phyloP scores from a whole-genome alignment of 2,888 invertebrate genomes.

The Synanthedon myopaeformis region DNA sequence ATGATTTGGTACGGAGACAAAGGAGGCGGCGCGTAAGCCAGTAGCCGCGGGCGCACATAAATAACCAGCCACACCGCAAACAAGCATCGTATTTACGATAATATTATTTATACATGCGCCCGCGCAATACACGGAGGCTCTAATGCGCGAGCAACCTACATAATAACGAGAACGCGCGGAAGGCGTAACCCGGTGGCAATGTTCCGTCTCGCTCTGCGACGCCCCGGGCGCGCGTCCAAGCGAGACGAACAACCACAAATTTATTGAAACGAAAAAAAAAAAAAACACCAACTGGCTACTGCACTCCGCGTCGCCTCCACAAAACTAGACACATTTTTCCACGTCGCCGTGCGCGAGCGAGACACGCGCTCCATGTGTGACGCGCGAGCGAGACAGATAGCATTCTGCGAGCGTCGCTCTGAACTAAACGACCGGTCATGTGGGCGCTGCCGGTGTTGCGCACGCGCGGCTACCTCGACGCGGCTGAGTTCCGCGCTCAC shows the following conservation, averaged over 20 bases:
- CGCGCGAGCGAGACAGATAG: conserved; percentile 37
- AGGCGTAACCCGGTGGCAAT: conserved; percentile 70
- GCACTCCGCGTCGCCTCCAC: conserved; percentile 67
- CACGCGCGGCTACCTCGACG: conserved; percentile 60
- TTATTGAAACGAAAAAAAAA: conserved; percentile 69
- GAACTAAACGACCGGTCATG: conserved; percentile 60
- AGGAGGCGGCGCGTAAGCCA: conserved; percentile 51
- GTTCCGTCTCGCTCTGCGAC: conserved; percentile 53
- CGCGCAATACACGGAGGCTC: conserved; percentile 51
- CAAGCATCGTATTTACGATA: conserved; percentile 54
- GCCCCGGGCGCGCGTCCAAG: conserved; percentile 62
- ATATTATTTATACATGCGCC: conserved; percentile 58
- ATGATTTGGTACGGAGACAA: conserved; percentile 5
- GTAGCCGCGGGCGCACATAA: conserved; percentile 55
- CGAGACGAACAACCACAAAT: conserved; percentile 68
- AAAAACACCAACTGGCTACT: conserved; percentile 56
- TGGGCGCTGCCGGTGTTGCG: conserved; percentile 71
- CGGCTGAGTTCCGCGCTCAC: conserved; percentile 61
- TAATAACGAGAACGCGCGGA: conserved; percentile 65
- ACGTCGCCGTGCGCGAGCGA: conserved; percentile 48
- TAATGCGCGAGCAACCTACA: conserved; percentile 65
- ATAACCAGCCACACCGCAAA: conserved; percentile 53
- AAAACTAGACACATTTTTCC: conserved; percentile 71
- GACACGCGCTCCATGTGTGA: conserved; percentile 11
- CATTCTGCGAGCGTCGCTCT: conserved; percentile 31